phyloP scores from a whole-genome alignment of 2,888 invertebrate genomes.

The Zonitis immaculata region DNA sequence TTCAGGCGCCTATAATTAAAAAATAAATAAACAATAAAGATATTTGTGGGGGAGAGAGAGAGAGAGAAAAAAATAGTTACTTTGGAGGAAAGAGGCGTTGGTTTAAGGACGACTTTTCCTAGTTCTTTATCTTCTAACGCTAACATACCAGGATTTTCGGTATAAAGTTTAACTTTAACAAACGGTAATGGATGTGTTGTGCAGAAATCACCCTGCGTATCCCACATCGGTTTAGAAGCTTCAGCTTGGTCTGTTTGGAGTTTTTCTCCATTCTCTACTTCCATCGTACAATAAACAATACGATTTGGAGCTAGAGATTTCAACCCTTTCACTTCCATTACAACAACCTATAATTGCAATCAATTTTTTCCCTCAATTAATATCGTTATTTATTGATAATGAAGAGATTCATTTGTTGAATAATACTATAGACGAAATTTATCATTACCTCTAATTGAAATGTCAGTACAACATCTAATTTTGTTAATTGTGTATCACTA shows the following conservation, averaged over 20 bases:
- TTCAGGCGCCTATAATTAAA: conserved; percentile 90
- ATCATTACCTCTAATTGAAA: conserved; percentile 93
- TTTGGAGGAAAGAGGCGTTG: conserved; percentile 83
- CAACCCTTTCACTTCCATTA: conserved; percentile 98
- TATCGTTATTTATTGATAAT: too few relatives aligned
- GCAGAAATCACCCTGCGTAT: conserved; percentile 98
- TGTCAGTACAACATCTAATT: conserved; percentile 96
- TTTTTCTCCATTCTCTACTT: conserved; percentile 98
- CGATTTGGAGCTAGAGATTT: conserved; percentile 95
- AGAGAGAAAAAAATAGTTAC: conserved; percentile 52
- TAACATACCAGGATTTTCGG: conserved; percentile 95
- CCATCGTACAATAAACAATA: conserved; percentile 99
- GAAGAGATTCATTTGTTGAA: too few relatives aligned
- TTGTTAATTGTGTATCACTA: conserved; percentile 91
- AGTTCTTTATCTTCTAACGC: conserved; percentile 99
- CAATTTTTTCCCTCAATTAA: too few relatives aligned
- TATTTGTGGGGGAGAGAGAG: too few relatives aligned
- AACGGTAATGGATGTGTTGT: conserved; percentile 95
- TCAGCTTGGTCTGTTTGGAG: conserved; percentile 99
- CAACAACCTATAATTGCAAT: conserved; percentile 92
- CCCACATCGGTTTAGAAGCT: conserved; percentile 99
- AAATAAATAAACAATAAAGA: too few relatives aligned
- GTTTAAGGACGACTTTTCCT: conserved; percentile 85
- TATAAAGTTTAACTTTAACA: conserved; percentile 96
- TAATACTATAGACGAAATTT: too few relatives aligned